Base-by-base conservation (phyloP, 1,140 invertebrate genomes). In the Polyergus mexicanus region DNA sequence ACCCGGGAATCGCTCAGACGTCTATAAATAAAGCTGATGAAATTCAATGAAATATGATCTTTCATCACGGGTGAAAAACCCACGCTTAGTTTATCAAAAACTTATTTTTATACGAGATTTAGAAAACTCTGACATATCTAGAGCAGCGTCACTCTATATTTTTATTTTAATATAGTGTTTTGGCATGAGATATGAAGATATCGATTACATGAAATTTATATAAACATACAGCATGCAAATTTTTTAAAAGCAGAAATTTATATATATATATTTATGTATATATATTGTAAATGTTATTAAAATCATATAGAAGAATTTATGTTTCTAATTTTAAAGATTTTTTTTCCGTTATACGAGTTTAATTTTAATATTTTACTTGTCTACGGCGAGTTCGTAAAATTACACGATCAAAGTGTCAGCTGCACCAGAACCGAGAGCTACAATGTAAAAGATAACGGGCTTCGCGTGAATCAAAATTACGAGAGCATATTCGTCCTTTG, bases 381-480 rank as follows among this genome's bases (percentile, higher is more conserved):
- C n/a, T 54, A 72, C 11, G 54, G 38, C 54, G 35, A 69, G 78
- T 69, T 56, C 78, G 68, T 83, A 60, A 83, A 83, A 83, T 83
- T 83, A 83, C 54, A 83, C 68, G 78, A 83, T 83, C 78, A 83
- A 83, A 83, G 78, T 83, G 78, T 83, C 78, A 83, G 78, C 78
- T 83, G 41, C 44, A 56, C 56, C 68, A 60, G 78, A 38, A 44
- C 78, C 66, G 38, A 72, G 74, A 83, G 32, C 65, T 80, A 65
- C 77, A 83, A 74, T 83, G 78, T 83, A 83, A 71, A 84, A 74
- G 85, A 86, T 86, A 75, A 75, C 58, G 47, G 60, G 54, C 51
- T 68, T 87, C 56, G 77, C 76, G 85, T 87, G 85, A 81, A 87
- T 88, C 87, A 84, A 76, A 87, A 88, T 88, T 87, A 74, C 71